Evolutionary conservation across 1,140 invertebrate species (phyloP).

Genomic region (Drosophila serrata): DNA sequence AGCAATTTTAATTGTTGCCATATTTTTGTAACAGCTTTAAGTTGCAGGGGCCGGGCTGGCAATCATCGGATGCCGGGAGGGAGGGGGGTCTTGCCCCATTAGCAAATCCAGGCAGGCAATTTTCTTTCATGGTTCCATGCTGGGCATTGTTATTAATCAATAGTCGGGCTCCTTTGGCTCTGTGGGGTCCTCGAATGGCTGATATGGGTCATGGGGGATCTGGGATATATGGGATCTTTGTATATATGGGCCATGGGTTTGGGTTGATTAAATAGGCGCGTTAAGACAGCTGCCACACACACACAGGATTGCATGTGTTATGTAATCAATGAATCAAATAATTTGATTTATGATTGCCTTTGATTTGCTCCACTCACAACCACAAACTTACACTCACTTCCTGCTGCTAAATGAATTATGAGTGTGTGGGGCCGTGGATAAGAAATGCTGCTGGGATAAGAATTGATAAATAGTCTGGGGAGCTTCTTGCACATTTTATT

Average conservation of each 20-base stretch:
- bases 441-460: constrained; percentile 25
- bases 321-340: constrained; percentile 76
- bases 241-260: constrained; percentile 21
- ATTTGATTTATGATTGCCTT: constrained; percentile 76
- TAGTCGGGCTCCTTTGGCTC: constrained; percentile 31
- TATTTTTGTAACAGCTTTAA: constrained; percentile 64
- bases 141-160: constrained; percentile 75
- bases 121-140: constrained; percentile 60
- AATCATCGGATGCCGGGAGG: background rate
- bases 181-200: constrained; percentile 24
- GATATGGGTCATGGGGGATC: constrained; percentile 3
- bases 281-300: constrained; percentile 54
- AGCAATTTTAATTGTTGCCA: constrained; percentile 62
- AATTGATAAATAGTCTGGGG: constrained; percentile 51
- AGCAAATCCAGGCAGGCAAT: constrained; percentile 56
- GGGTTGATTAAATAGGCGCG: constrained; percentile 74
- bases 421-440: background rate
- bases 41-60: constrained; percentile 19
- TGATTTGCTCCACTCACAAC: constrained; percentile 59
- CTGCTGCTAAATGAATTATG: constrained; percentile 72
- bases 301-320: constrained; percentile 34
- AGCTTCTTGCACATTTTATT: constrained; percentile 10
- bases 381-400: constrained; percentile 16
- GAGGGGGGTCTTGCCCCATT: constrained; percentile 16
- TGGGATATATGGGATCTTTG: background rate